These are phyloP conservation scores for Syngnathus floridae DNA, from an alignment of 2,113 vertebrate genomes.

Conservation along the genomic window DNA sequence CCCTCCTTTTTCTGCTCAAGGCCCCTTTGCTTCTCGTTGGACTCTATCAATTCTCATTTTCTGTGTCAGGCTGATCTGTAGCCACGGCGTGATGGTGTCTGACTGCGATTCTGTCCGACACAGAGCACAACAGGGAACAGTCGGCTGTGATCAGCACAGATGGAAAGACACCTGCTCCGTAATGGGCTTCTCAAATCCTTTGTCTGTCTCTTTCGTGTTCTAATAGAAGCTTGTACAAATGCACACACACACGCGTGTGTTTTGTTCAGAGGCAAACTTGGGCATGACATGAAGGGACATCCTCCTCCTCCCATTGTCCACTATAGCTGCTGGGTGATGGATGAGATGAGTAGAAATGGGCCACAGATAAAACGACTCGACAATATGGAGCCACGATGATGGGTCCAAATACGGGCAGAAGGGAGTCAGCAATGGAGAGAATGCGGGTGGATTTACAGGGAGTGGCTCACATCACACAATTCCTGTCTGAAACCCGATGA, in stretches of 20 bases:
- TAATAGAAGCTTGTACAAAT: conserved; percentile 10
- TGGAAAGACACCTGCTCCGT: conserved; percentile 63
- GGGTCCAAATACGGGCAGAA: conserved; percentile 29
- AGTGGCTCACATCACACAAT: conserved; percentile 36
- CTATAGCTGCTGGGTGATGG: conserved; percentile 35
- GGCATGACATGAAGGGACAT: conserved; percentile 58
- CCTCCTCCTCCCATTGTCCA: conserved; percentile 46
- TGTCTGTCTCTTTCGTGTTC: conserved; percentile 32
- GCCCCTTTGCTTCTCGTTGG: background rate
- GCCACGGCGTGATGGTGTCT: conserved; percentile 18
- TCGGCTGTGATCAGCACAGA: conserved; percentile 56
- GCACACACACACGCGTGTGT: conserved; percentile 14
- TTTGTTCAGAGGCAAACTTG: conserved; percentile 55
- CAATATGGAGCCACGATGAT: conserved; percentile 40
- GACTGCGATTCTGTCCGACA: conserved; percentile 10
- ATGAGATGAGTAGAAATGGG: conserved; percentile 51
- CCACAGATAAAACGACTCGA: conserved; percentile 49
- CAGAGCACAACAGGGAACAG: conserved; percentile 16
- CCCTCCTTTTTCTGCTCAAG: conserved; percentile 3
- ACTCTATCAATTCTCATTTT: conserved; percentile 24
- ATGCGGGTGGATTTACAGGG: conserved; percentile 24
- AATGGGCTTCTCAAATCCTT: conserved; percentile 50
- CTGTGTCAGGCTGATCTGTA: conserved; percentile 29
- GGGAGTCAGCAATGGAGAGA: conserved; percentile 24
- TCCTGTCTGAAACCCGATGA: conserved; percentile 32